Percentiles rank a stretch among this genome's conserved stretches.
Evolutionary conservation across 2,888 invertebrate genomes (phyloP).

Genomic region (Acleris emargana): DNA sequence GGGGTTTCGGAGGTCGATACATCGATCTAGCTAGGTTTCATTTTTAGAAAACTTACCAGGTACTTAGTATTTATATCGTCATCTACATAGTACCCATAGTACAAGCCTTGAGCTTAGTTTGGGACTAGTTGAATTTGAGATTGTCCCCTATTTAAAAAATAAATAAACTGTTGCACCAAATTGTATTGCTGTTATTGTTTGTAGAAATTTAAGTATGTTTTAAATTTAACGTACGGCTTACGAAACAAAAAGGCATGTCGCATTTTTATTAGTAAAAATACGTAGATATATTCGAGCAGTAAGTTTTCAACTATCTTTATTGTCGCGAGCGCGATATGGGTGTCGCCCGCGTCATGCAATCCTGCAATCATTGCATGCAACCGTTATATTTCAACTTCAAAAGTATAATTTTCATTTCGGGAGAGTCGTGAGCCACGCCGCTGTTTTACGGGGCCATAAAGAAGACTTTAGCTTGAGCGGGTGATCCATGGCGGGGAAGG

Average conservation of each 20-base stretch:
- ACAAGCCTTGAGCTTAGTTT: too few relatives aligned
- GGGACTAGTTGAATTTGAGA: too few relatives aligned
- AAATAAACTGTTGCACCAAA: too few relatives aligned
- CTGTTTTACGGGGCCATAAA: slow-evolving; percentile 28
- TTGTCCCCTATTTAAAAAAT: too few relatives aligned
- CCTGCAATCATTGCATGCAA: slow-evolving; percentile 67
- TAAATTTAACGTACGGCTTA: neutral
- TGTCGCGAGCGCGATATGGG: slow-evolving; percentile 50
- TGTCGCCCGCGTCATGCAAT: slow-evolving; percentile 63
- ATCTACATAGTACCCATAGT: too few relatives aligned
- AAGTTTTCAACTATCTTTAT: slow-evolving; percentile 41
- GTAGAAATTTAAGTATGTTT: slow-evolving; percentile 1
- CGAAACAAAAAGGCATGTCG: slow-evolving; percentile 9
- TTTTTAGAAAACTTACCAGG: too few relatives aligned
- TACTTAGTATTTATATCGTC: too few relatives aligned
- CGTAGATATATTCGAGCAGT: slow-evolving; percentile 9
- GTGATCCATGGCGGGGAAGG: slow-evolving; percentile 27
- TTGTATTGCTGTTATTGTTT: too few relatives aligned
- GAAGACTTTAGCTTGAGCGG: slow-evolving; percentile 25
- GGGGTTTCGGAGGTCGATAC: too few relatives aligned
- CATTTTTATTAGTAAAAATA: slow-evolving; percentile 6
- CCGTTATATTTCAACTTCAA: slow-evolving; percentile 49
- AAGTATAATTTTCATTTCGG: slow-evolving; percentile 39
- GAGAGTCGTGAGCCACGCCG: neutral
- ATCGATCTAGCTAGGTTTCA: too few relatives aligned